Percentiles rank a stretch among this genome's conserved stretches.
Evolutionary conservation across 2,113 vertebrate genomes (phyloP).

Genomic region (Castor canadensis): DNA sequence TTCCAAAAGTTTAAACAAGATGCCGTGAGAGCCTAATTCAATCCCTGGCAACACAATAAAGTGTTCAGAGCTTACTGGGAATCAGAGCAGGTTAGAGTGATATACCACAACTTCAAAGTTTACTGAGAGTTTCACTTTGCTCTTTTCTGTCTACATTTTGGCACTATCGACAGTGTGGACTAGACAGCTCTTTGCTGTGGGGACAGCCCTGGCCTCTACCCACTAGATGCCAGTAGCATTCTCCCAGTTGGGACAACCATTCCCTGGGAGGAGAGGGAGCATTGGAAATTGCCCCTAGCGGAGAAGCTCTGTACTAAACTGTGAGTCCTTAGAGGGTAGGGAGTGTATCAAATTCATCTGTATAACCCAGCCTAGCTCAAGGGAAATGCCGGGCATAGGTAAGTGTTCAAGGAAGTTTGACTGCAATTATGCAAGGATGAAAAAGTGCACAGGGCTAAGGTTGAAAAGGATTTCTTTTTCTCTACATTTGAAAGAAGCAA

Average conservation of each 20-base stretch:
- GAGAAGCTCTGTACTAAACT: background rate
- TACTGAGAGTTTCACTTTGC: background rate
- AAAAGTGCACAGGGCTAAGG: conserved; percentile 4
- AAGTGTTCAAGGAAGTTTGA: background rate
- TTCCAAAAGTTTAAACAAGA: background rate
- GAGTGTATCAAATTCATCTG: background rate
- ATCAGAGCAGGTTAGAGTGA: background rate
- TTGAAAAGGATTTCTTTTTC: background rate
- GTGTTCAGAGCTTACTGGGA: fast-evolving
- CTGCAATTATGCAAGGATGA: background rate
- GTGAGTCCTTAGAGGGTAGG: background rate
- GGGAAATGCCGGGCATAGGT: background rate
- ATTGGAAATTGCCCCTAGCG: background rate
- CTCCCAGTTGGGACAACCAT: background rate
- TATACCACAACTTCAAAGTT: background rate
- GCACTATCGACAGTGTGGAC: no score
- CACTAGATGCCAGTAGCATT: background rate
- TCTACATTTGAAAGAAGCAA: conserved; percentile 39
- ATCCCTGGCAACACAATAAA: background rate
- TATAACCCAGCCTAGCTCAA: background rate
- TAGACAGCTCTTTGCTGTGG: background rate
- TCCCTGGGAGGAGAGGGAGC: no score
- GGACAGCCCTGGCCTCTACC: background rate
- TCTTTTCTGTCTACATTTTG: background rate
- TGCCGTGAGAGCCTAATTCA: background rate